phyloP scores from a whole-genome alignment of 1,140 invertebrate genomes.

The Telenomus remus region DNA sequence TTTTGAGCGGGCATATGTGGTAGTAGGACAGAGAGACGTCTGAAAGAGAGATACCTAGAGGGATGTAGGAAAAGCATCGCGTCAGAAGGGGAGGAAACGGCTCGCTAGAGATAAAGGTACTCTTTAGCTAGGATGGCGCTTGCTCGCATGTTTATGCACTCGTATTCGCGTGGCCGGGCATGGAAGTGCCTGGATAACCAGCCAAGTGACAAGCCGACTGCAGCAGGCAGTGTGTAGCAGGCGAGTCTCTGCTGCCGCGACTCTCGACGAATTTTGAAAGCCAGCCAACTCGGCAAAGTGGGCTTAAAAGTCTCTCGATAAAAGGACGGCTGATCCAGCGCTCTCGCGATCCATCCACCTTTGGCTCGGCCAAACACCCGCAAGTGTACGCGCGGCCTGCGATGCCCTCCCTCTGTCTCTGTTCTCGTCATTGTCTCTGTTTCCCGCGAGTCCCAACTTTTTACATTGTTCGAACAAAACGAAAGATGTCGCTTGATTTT shows the following conservation, averaged over 20 bases:
- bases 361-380: conserved; percentile 50
- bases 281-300: conserved; percentile 75
- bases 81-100: conserved; percentile 62
- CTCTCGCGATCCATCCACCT: conserved; percentile 47
- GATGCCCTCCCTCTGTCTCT: conserved; percentile 20
- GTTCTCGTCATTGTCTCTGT: conserved; percentile 25
- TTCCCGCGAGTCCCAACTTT: conserved; percentile 33
- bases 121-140: conserved; percentile 73
- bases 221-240: conserved; percentile 58
- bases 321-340: conserved; percentile 61
- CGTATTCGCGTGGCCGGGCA: conserved; percentile 74
- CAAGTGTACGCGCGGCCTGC: conserved; percentile 20
- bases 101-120: conserved; percentile 74
- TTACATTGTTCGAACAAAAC: conserved; percentile 51
- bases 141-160: conserved; percentile 76
- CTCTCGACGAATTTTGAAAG: conserved; percentile 74
- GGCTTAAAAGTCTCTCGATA: conserved; percentile 75
- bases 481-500: conserved; percentile 48
- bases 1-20: conserved; percentile 52
- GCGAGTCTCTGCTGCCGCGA: conserved; percentile 56
- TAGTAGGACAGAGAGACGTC: conserved; percentile 55
- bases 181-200: conserved; percentile 76
- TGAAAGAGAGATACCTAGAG: conserved; percentile 54
- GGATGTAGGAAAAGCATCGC: conserved; percentile 58
- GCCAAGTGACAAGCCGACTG: conserved; percentile 75